Percentiles rank a stretch among this genome's conserved stretches.
Evolutionary conservation across 2,113 vertebrate species (phyloP).

Genomic region (Actenoides hombroni): DNA sequence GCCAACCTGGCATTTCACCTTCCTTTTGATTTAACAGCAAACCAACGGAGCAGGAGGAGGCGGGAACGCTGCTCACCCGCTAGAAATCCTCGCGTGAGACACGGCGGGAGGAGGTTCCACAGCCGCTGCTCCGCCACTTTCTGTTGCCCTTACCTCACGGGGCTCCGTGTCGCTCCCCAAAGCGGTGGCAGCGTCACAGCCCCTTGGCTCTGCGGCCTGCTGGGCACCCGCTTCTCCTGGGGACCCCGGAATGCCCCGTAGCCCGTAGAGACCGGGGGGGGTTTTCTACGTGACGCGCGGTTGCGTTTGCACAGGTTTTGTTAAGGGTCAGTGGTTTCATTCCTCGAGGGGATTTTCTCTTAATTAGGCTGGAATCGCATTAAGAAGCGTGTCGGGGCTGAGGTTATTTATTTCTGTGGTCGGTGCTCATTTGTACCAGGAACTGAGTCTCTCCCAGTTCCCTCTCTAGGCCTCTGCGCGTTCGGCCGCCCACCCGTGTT

Average conservation of each 20-base stretch:
- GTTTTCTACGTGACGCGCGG: background rate
- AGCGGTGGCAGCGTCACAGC: accelerated
- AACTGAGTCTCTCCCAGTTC: background rate
- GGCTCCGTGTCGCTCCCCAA: background rate
- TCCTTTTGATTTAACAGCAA: background rate
- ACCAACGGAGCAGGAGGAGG: background rate
- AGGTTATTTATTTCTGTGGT: background rate
- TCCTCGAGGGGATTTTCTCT: background rate
- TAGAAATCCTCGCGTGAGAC: background rate
- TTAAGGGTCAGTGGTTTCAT: background rate
- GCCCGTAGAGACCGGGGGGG: background rate
- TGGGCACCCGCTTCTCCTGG: background rate
- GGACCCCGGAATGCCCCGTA: background rate
- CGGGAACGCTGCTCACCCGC: background rate
- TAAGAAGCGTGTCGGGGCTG: background rate
- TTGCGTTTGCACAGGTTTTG: background rate
- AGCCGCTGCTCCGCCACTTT: accelerated
- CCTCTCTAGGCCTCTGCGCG: accelerated
- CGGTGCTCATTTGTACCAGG: background rate
- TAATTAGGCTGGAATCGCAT: background rate
- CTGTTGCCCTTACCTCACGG: background rate
- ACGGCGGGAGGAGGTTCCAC: background rate
- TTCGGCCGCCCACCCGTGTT: background rate
- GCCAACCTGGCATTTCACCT: background rate
- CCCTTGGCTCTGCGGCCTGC: no score